Evolutionary conservation across 2,888 invertebrate genomes (phyloP).

Genomic region (Physocephala rufipes): DNA sequence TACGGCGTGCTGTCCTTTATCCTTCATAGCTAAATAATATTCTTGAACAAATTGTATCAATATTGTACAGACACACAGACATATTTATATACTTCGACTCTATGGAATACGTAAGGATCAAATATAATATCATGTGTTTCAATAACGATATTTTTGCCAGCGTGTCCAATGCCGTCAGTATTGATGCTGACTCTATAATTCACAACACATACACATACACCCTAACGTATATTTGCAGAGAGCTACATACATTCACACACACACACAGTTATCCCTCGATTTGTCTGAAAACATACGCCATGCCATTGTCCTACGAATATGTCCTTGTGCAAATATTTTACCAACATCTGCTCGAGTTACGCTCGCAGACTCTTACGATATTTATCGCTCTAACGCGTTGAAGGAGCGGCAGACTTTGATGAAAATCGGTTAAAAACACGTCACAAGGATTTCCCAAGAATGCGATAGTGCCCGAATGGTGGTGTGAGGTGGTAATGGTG

Average conservation of each 20-base stretch:
- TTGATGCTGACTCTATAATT: background rate
- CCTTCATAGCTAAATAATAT: conserved; percentile 21
- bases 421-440: background rate
- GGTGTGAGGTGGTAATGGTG: too few relatives aligned
- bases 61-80: background rate
- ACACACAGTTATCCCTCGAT: background rate
- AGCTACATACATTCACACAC: conserved; percentile 3
- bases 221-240: too few relatives aligned
- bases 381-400: background rate
- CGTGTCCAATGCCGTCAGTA: background rate
- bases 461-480: too few relatives aligned
- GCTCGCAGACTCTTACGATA: background rate
- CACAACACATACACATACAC: background rate
- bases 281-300: background rate
- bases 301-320: background rate
- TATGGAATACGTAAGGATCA: background rate
- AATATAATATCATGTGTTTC: conserved; percentile 18
- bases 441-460: too few relatives aligned
- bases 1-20: too few relatives aligned
- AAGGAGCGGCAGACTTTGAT: background rate
- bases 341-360: conserved; percentile 47
- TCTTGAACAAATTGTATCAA: conserved; percentile 34
- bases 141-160: conserved; percentile 6
- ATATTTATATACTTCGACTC: background rate
- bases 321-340: conserved; percentile 58